A percentile compares a stretch with the other conserved stretches of the same genome.
phyloP scores from a whole-genome alignment of 1,140 invertebrate species.

The Spodoptera litura region DNA sequence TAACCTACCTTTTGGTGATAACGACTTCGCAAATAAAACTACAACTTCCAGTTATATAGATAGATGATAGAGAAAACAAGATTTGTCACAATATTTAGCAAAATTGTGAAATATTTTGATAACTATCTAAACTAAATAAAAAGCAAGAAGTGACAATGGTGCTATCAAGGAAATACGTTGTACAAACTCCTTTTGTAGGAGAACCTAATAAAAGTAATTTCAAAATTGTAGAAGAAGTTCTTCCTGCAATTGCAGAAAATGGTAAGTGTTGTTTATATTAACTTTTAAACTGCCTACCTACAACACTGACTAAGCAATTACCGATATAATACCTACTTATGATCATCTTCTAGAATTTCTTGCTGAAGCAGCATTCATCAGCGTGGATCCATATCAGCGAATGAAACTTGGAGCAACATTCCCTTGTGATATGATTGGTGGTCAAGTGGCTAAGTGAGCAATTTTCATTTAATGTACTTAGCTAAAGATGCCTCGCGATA shows the following conservation, averaged over 20 bases:
- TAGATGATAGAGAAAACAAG: too few species aligned
- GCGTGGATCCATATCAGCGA: slow-evolving; percentile 84
- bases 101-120: not conserved
- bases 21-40: too few species aligned
- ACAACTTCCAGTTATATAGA: too few species aligned
- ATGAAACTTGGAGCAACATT: slow-evolving; percentile 56
- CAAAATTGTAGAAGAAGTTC: slow-evolving; percentile 78
- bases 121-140: not conserved
- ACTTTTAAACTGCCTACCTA: too few species aligned
- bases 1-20: too few species aligned
- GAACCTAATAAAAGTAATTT: slow-evolving; percentile 84
- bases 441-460: slow-evolving; percentile 67
- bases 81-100: too few species aligned
- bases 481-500: not conserved
- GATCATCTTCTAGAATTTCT: slow-evolving; percentile 74
- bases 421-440: slow-evolving; percentile 68
- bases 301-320: too few species aligned
- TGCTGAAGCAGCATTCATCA: slow-evolving; percentile 79
- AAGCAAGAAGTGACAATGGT: slow-evolving; percentile 62
- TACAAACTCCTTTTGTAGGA: slow-evolving; percentile 78
- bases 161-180: slow-evolving; percentile 78
- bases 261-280: slow-evolving; percentile 61
- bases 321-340: not conserved
- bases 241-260: slow-evolving; percentile 77
- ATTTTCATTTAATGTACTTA: not conserved